Evolutionary conservation across 2,113 vertebrate species (phyloP).

Genomic region (Engystomops pustulosus): DNA sequence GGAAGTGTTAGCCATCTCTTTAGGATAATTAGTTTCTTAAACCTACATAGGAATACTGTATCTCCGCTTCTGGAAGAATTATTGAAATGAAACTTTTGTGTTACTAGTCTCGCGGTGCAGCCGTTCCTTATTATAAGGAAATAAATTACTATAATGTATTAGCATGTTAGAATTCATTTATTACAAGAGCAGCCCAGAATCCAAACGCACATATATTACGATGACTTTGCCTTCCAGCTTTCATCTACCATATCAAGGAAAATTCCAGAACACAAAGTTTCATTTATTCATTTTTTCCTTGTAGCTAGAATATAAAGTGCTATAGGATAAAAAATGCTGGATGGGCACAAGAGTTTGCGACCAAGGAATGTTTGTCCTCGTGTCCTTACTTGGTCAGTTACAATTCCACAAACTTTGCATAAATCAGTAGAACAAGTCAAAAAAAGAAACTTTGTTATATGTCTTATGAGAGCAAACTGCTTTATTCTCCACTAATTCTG

Average conservation of each 20-base stretch:
- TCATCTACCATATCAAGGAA: background rate
- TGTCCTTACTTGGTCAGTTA: too few species aligned
- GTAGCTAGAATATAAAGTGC: background rate
- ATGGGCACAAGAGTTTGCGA: too few species aligned
- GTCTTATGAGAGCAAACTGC: too few species aligned
- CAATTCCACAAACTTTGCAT: too few species aligned
- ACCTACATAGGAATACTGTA: background rate
- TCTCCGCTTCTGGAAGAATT: background rate
- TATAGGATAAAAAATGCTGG: too few species aligned
- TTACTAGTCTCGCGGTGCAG: background rate
- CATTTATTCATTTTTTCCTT: background rate
- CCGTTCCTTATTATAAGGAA: background rate
- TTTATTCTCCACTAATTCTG: too few species aligned
- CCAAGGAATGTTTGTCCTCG: too few species aligned
- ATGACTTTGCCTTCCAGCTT: background rate
- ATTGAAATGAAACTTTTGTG: background rate
- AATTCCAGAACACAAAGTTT: background rate
- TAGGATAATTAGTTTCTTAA: background rate
- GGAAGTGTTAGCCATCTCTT: background rate
- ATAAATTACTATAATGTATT: conserved; percentile 1
- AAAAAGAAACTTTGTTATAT: too few species aligned
- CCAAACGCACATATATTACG: background rate
- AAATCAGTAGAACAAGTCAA: too few species aligned
- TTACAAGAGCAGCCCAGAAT: background rate
- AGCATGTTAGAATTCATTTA: background rate